Percentiles rank a stretch among this genome's conserved stretches.
These are phyloP conservation scores for Neosalanx taihuensis DNA, from an alignment of 2,797 vertebrate species.

Conservation along the genomic window DNA sequence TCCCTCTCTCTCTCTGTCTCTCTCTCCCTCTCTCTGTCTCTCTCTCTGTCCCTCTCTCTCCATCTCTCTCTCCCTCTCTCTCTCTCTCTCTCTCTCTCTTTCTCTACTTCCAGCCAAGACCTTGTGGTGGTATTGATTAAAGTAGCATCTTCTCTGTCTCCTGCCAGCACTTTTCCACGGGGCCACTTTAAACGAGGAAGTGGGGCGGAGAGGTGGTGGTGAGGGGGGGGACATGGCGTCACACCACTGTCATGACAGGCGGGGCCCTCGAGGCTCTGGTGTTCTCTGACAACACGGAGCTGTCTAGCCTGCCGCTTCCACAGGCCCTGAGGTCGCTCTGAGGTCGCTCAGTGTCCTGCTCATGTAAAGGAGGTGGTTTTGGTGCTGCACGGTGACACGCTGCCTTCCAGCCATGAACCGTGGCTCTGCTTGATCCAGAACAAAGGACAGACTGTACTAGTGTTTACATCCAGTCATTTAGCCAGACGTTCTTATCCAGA, in stretches of 20 bases:
- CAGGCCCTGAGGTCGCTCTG: background rate
- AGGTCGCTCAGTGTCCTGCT: background rate
- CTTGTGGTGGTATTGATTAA: slow-evolving; percentile 69
- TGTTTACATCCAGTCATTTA: too few species aligned
- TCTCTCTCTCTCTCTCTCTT: slow-evolving; percentile 8
- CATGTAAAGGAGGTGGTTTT: slow-evolving; percentile 3
- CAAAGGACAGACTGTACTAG: background rate
- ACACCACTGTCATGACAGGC: background rate
- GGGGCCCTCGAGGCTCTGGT: background rate
- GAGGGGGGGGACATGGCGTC: slow-evolving; percentile 23
- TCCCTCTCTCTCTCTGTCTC: background rate
- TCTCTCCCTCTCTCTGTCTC: background rate
- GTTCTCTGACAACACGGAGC: background rate
- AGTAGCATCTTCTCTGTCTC: slow-evolving; percentile 60
- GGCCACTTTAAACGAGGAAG: slow-evolving; percentile 35
- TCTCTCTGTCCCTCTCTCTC: slow-evolving; percentile 22
- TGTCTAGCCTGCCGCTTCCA: background rate
- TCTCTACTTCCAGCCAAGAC: slow-evolving; percentile 53
- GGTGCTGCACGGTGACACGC: too few species aligned
- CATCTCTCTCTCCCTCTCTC: slow-evolving; percentile 21
- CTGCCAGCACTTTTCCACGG: slow-evolving; percentile 61
- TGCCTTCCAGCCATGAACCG: background rate
- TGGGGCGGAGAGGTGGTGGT: slow-evolving; percentile 23
- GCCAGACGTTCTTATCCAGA: too few species aligned
- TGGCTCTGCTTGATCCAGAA: background rate